A percentile compares a stretch with the other conserved stretches of the same genome.
Evolutionary conservation across 2,888 invertebrate genomes (phyloP).

Genomic region (Zhengitettix transpicula): DNA sequence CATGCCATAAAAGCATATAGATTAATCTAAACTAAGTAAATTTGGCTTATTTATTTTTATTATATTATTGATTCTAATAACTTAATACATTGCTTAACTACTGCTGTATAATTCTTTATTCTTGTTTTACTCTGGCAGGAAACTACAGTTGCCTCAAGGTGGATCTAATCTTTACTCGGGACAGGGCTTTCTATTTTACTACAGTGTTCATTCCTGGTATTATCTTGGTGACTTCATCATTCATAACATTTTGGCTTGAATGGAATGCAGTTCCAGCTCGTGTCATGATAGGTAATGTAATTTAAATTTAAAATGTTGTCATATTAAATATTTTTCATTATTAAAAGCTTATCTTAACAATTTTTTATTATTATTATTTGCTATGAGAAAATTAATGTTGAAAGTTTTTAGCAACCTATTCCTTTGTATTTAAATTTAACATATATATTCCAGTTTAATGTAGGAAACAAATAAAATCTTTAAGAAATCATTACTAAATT

Average conservation of each 20-base stretch:
- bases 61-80: background rate
- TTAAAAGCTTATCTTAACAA: too few relatives aligned
- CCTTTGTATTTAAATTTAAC: too few relatives aligned
- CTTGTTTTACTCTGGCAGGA: constrained; percentile 35
- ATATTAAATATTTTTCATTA: too few relatives aligned
- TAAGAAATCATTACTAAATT: too few relatives aligned
- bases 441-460: too few relatives aligned
- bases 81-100: background rate
- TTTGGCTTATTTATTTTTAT: background rate
- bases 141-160: constrained; percentile 93
- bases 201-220: constrained; percentile 94
- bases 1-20: background rate
- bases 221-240: constrained; percentile 89
- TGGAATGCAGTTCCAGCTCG: constrained; percentile 94
- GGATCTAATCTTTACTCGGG: constrained; percentile 84
- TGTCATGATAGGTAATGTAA: constrained; percentile 80
- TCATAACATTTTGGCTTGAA: constrained; percentile 95
- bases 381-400: too few relatives aligned
- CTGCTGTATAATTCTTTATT: too few relatives aligned
- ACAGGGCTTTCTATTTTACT: constrained; percentile 92
- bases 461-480: too few relatives aligned
- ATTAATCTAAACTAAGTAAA: background rate
- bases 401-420: too few relatives aligned
- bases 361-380: too few relatives aligned
- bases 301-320: too few relatives aligned